Evolutionary conservation across 2,797 vertebrate genomes (phyloP), one percentile per base, ranked within the genome.

Genomic region (Crypturellus tataupa): DNA sequence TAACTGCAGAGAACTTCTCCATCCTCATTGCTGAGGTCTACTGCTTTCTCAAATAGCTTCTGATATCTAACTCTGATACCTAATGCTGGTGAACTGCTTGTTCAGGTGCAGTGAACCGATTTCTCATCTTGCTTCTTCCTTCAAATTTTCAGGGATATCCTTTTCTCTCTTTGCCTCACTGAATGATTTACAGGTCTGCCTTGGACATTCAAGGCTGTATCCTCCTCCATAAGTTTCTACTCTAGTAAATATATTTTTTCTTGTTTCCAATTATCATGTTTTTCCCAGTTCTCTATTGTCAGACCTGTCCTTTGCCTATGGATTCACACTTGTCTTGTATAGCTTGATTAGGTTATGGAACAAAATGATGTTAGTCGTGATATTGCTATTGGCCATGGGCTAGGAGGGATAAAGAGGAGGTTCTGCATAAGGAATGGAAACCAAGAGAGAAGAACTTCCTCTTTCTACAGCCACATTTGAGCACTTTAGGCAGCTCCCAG

Each of bases 241-340:
- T 44, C 35, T 31, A 80, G 5, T 29, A 37, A 68, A 6, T 23
- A 19, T 7, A 12, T 25, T 42, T 47, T 18, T 2, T 6, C 3
- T 8, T 56, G 6, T 11, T 60, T 24, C n/a, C 85, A 3, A 0
- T 24, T 3, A 11, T 31, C 25, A 9, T 2, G 1, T 49, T 64
- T 87, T 55, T 67, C 13, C 29, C 16, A 2, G 6, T 24, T 21
- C 58, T 40, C 37, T 49, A 7, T 42, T 23, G 7, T 5, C 42
- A 46, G 19, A 42, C 29, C 9, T 9, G 25, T 19, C 46, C 6
- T 35, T 31, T 25, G 10, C 19, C 13, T 40, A 2, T 24, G 35
- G 21, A 29, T 40, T 46, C 44, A n/a, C 6, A 5, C 10, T 27
- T 20, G n/a, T 44, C 20, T 71, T 29, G 4, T 16, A 24, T 13